Percentiles rank a stretch among this genome's conserved stretches.
These are phyloP conservation scores for Phaenicophaeus curvirostris DNA, from an alignment of 2,797 vertebrate genomes.

Conservation along the genomic window DNA sequence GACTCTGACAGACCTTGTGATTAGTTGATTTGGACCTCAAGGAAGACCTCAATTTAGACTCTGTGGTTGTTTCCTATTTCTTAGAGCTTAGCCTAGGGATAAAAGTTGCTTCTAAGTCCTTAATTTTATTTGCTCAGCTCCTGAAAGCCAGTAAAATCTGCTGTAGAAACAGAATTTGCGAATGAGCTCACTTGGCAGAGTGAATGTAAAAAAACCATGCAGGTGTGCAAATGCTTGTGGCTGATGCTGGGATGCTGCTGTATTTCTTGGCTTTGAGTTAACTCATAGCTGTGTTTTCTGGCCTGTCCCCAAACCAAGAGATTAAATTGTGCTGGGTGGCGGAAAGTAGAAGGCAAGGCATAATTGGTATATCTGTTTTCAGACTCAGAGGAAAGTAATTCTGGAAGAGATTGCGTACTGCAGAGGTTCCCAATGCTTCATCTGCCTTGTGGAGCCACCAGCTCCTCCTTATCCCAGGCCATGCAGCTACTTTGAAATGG, in stretches of 20 bases:
- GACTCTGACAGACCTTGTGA: not conserved
- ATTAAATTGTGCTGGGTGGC: not conserved
- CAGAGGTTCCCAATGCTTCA: not conserved
- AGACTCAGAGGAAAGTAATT: not conserved
- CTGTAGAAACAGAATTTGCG: not conserved
- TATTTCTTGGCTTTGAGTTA: not conserved
- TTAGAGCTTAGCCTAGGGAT: not conserved
- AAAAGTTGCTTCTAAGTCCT: constrained; percentile 9
- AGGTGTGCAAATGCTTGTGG: not conserved
- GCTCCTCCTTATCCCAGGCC: not conserved
- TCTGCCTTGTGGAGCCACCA: not conserved
- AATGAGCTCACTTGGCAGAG: not conserved
- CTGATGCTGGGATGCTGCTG: not conserved
- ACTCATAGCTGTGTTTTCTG: fast-evolving
- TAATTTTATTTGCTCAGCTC: constrained; percentile 5
- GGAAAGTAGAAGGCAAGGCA: not conserved
- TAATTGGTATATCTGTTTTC: not conserved
- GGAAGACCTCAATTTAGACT: constrained; percentile 28
- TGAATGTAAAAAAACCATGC: not conserved
- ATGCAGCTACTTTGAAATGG: not conserved
- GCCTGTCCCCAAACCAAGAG: not conserved
- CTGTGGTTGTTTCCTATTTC: not conserved
- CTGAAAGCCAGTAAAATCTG: not conserved
- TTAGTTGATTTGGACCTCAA: constrained; percentile 52
- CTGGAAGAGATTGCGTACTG: fast-evolving